These are phyloP conservation scores for Terrapene triunguis DNA, from an alignment of 2,113 vertebrate genomes.

Conservation along the genomic window DNA sequence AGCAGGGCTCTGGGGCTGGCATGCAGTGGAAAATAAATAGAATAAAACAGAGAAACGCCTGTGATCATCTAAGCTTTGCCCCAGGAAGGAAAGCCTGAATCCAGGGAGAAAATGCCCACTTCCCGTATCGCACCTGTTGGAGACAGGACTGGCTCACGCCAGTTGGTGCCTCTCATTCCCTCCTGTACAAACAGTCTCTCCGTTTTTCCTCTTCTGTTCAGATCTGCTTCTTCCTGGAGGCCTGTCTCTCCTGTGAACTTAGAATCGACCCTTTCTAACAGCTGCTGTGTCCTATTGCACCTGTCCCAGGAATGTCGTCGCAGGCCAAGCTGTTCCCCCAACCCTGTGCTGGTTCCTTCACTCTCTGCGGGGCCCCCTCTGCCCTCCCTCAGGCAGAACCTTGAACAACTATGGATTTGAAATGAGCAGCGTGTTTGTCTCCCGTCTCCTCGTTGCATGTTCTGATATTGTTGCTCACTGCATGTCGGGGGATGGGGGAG, in stretches of 20 bases:
- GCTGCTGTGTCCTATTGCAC: neutral
- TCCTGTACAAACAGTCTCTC: neutral
- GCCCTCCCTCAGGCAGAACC: neutral
- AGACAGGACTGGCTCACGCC: neutral
- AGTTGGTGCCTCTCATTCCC: neutral
- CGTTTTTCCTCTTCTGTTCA: neutral
- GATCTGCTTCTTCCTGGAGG: neutral
- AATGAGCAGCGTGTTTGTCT: neutral
- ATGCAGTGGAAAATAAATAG: neutral
- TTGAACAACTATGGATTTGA: neutral
- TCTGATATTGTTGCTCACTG: neutral
- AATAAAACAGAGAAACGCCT: neutral
- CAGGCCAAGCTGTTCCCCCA: neutral
- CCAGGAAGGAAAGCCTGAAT: neutral
- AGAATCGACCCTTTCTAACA: neutral
- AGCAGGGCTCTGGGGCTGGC: neutral
- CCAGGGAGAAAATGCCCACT: neutral
- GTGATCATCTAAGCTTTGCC: neutral
- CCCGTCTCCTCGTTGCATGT: neutral
- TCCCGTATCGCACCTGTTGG: neutral
- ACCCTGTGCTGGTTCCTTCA: neutral
- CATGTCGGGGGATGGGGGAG: neutral
- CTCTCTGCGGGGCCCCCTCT: neutral
- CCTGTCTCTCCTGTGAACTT: neutral
- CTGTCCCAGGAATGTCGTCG: neutral